Evolutionary conservation across 2,797 vertebrate species (phyloP), one percentile per base, ranked within the genome.

Genomic region (Myripristis murdjan): DNA sequence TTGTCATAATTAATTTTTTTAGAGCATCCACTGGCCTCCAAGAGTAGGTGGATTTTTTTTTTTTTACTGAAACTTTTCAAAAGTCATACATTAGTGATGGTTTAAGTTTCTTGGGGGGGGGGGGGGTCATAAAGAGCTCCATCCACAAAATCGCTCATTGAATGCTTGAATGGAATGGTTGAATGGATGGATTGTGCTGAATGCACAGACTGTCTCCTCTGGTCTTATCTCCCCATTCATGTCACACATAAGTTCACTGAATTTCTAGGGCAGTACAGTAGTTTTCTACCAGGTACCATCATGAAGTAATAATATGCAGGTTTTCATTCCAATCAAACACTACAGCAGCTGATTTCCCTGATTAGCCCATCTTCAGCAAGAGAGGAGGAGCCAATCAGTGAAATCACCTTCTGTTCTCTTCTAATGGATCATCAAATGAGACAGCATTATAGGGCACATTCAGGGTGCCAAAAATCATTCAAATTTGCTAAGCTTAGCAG

Each of bases 361-460:
- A 66, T 47, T 60, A 47, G 6, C 14, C 22, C n/a, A 20, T 65
- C 23, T 44, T 55, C n/a, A 37, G n/a, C 37, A 5, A 51, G 1
- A 28, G 1, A 66, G 63, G 18, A 64, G 18, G 23, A n/a, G n/a
- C 7, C 16, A 54, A 41, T 57, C 35, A 47, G 39, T 31, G 73
- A 64, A 70, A 60, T 24, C 39, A 33, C 26, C 7, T 6, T 4
- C 28, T 31, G 4, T 7, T 31, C 28, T 39, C 6, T 33, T 52
- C 22, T 52, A 12, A 44, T 55, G 18, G 26, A 33, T 55, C 10
- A 43, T 35, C 28, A 31, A 7, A 31, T 31, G 28, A 31, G 28
- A 31, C 28, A 7, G 28, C 28, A 31, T 31, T 7, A 31, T 4
- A 31, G 28, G 28, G 28, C 28, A 31, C 28, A 31, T 31, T 28